Evolutionary conservation across 2,888 invertebrate species (phyloP).

Genomic region (Plagodis pulveraria): DNA sequence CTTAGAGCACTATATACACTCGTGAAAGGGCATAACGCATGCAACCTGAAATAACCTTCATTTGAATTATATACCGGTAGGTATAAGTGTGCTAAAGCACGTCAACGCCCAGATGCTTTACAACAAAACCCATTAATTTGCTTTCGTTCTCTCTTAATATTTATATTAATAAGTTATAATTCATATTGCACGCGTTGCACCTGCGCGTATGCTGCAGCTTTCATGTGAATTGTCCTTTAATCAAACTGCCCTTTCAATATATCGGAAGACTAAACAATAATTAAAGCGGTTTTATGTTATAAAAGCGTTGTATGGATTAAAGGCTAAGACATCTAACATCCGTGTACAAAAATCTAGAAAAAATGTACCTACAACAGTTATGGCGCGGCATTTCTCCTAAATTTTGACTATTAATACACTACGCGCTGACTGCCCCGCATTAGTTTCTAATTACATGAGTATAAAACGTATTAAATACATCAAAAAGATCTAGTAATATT

Average conservation of each 20-base stretch:
- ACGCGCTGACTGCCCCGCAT: slow-evolving; percentile 62
- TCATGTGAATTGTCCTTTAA: too few species aligned
- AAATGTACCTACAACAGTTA: slow-evolving; percentile 13
- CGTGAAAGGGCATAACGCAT: too few species aligned
- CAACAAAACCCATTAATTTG: too few species aligned
- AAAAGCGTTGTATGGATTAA: slow-evolving; percentile 6
- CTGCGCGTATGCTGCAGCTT: too few species aligned
- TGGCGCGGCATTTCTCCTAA: slow-evolving; percentile 12
- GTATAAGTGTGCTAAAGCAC: too few species aligned
- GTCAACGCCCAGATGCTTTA: too few species aligned
- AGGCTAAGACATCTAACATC: slow-evolving; percentile 1
- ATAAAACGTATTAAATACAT: slow-evolving; percentile 82
- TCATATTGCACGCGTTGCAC: too few species aligned
- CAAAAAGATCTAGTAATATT: slow-evolving; percentile 71
- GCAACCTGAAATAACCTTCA: too few species aligned
- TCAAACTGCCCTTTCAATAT: slow-evolving; percentile 10
- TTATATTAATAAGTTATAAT: too few species aligned
- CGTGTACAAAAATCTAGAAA: slow-evolving; percentile 16
- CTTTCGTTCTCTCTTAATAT: too few species aligned
- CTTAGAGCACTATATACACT: too few species aligned
- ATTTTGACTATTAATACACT: slow-evolving; percentile 21
- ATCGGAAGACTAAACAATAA: slow-evolving; percentile 31
- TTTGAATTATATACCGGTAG: too few species aligned
- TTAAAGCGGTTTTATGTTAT: slow-evolving; percentile 14
- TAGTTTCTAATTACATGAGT: slow-evolving; percentile 74